phyloP scores from a whole-genome alignment of 2,113 vertebrate species.

The Panurus biarmicus region DNA sequence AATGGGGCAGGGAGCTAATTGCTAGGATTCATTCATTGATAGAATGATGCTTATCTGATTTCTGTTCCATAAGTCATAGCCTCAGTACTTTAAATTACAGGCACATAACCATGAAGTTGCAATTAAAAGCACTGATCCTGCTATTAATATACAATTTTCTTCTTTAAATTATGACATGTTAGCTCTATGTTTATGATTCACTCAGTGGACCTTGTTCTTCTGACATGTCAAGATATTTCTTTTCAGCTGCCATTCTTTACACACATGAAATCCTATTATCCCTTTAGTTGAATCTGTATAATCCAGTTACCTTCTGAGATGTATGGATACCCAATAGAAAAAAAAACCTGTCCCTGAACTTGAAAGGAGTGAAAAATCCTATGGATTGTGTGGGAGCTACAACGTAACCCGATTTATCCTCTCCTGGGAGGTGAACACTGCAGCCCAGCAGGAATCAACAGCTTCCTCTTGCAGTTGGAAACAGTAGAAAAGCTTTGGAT shows the following conservation, averaged over 20 bases:
- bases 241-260: conserved; percentile 37
- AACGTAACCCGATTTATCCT: not conserved
- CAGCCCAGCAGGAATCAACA: not conserved
- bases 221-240: conserved; percentile 11
- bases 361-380: conserved; percentile 29
- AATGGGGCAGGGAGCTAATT: not conserved
- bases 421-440: not conserved
- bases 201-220: conserved; percentile 3
- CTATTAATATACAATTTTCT: conserved; percentile 37
- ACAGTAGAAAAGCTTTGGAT: not conserved
- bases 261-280: conserved; percentile 14
- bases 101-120: conserved; percentile 11
- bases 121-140: conserved; percentile 28
- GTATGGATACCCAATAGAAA: not conserved
- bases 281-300: conserved; percentile 16
- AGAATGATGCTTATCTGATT: not conserved
- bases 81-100: conserved; percentile 23
- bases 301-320: conserved; percentile 29
- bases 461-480: not conserved
- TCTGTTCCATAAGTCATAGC: not conserved
- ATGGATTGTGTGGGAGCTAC: not conserved
- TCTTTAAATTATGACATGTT: conserved; percentile 20
- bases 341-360: not conserved
- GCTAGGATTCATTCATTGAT: not conserved
- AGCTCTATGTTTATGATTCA: not conserved